Conservation (phyloP, 2,888 invertebrate species). For the Drosophila lacicola region DNA sequence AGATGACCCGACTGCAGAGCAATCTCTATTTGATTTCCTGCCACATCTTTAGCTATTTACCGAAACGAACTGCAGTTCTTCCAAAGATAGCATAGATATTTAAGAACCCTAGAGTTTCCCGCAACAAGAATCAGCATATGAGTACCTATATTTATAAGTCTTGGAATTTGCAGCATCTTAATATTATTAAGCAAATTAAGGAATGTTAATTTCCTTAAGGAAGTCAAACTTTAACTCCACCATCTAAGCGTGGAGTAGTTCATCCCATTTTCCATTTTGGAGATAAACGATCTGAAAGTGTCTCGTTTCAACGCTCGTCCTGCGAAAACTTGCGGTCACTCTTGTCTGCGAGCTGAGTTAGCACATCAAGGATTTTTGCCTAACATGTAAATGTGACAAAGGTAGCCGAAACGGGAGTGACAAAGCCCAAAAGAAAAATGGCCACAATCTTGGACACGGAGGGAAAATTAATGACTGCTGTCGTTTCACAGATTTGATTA, state of each 20-base stretch:
- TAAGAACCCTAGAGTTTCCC: no score
- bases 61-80: background rate
- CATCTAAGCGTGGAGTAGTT: background rate
- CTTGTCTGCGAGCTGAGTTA: constrained; percentile 1
- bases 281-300: constrained; percentile 12
- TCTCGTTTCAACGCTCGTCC: constrained; percentile 4
- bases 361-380: constrained; percentile 10
- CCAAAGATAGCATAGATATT: no score
- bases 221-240: constrained; percentile 1
- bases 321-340: constrained; percentile 39
- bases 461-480: constrained; percentile 62
- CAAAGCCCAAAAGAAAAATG: constrained; percentile 58
- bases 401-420: constrained; percentile 35
- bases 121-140: no score
- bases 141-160: background rate
- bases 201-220: constrained; percentile 12
- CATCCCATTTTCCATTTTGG: constrained; percentile 19
- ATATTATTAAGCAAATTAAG: background rate
- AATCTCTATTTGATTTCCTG: background rate
- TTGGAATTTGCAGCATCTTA: background rate
- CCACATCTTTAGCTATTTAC: background rate
- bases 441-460: constrained; percentile 52
- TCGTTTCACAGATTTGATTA: constrained; percentile 60
- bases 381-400: constrained; percentile 54
- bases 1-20: no score